phyloP scores from a whole-genome alignment of 2,113 vertebrate genomes.

The Caranx ignobilis region DNA sequence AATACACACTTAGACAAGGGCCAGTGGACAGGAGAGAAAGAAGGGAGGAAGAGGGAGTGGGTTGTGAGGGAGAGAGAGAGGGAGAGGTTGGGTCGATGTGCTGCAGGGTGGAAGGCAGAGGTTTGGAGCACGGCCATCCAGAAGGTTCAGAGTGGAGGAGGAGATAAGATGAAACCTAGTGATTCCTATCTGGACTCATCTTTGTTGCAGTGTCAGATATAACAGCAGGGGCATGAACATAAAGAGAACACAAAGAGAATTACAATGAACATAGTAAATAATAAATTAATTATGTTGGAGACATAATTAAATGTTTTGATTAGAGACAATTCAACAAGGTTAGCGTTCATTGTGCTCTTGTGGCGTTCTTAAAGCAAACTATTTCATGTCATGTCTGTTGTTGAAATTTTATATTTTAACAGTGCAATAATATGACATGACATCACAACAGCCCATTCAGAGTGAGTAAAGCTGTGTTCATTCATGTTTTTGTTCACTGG shows the following conservation, averaged over 20 bases:
- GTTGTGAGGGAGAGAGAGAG: constrained; percentile 16
- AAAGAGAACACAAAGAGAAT: background rate
- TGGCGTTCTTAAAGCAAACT: background rate
- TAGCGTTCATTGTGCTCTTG: background rate
- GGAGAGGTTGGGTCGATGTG: constrained; percentile 23
- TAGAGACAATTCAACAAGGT: background rate
- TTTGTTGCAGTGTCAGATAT: constrained; percentile 11
- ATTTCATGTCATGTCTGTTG: background rate
- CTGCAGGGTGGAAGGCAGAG: constrained; percentile 32
- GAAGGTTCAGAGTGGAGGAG: constrained; percentile 36
- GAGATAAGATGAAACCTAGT: constrained; percentile 43
- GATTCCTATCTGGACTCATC: constrained; percentile 10
- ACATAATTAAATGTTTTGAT: background rate
- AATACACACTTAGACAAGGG: constrained; percentile 70
- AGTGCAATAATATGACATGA: background rate
- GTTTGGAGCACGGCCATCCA: constrained; percentile 42
- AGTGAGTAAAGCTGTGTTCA: background rate
- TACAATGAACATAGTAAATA: background rate
- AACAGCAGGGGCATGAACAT: no score
- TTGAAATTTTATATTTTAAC: background rate
- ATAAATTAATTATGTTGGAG: background rate
- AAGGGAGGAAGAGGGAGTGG: constrained; percentile 24
- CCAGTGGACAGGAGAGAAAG: constrained; percentile 54
- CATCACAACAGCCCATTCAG: background rate
- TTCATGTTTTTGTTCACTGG: background rate